These are phyloP conservation scores for Calidris pugnax DNA, from an alignment of 2,113 vertebrate species.

Conservation along the genomic window DNA sequence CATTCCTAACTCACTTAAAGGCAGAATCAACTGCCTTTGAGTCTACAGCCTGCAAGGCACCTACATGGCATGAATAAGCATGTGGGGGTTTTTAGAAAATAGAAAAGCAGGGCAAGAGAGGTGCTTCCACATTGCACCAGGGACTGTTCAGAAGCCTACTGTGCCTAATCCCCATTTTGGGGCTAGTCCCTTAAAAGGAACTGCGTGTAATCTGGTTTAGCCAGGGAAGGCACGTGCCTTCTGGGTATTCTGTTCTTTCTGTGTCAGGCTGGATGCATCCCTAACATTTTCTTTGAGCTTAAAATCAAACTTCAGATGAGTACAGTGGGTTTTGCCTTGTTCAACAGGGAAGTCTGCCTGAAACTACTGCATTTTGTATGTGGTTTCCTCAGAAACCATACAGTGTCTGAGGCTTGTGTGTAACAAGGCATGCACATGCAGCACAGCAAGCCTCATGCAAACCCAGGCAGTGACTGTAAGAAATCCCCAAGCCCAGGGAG, in stretches of 20 bases:
- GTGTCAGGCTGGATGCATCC: background rate
- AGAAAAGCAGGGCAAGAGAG: background rate
- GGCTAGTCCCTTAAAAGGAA: background rate
- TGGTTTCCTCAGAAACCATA: background rate
- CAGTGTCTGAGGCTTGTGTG: background rate
- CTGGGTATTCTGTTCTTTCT: background rate
- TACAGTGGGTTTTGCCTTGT: background rate
- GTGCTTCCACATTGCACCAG: background rate
- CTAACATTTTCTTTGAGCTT: background rate
- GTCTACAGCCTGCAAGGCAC: background rate
- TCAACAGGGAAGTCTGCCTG: background rate
- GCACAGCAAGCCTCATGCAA: background rate
- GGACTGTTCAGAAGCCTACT: background rate
- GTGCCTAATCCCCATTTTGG: background rate
- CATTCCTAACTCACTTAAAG: background rate
- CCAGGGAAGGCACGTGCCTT: background rate
- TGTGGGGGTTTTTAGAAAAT: background rate
- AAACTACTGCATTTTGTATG: background rate
- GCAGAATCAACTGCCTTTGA: background rate
- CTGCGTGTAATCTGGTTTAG: background rate
- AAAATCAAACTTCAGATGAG: background rate
- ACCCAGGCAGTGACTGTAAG: background rate
- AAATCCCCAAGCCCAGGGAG: background rate
- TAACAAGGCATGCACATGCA: background rate
- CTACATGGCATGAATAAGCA: background rate